Base-by-base conservation (phyloP, 2,113 vertebrate genomes). In the Telmatochromis bifrenatus region DNA sequence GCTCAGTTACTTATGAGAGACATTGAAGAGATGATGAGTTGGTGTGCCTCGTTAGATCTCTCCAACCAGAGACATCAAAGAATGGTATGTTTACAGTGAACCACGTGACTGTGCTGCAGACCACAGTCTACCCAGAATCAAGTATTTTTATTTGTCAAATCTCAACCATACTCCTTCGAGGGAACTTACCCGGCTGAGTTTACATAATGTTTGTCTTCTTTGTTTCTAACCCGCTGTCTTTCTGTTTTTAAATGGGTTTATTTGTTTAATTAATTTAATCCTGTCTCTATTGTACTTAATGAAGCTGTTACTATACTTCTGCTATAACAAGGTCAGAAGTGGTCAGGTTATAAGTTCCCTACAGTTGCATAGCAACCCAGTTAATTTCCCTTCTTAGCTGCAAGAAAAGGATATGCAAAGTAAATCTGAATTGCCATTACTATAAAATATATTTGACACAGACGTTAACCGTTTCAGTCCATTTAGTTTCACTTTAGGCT, bases 21-120 rank as follows among this genome's bases (percentile, higher is more conserved):
- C 23, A 86, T 97, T 84, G 89, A 97, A 86, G 80, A 96, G 86
- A 94, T 97, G 95, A 86, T 97, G 11, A 82, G 91, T 33, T 79
- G 85, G 12, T 92, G 86, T 65, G 15, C 37, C 23, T 19, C 60
- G 31, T 19, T 39, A 19, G 37, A 13, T n/a, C 26, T 19, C 17
- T 81, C 79, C 56, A 47, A 15, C 14, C 62, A 31, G 31, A 73
- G 4, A 31, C 15, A 2, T 6, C 7, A 4, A 55, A 85, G 28
- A 88, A 65, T 1, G 90, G 90, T 94, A 87, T 1, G 82, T 12
- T 56, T 33, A n/a, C 47, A 70, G 5, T 15, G 11, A 87, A 33
- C 14, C 10, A 70, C 9, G 6, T 26, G n/a, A 75, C 58, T 6
- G 10, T 62, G 28, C 62, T 8, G 8, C 10, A 65, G 9, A 80